Conservation (phyloP, 1,140 invertebrate species). For the Pseudomyrmex dendroicus region DNA sequence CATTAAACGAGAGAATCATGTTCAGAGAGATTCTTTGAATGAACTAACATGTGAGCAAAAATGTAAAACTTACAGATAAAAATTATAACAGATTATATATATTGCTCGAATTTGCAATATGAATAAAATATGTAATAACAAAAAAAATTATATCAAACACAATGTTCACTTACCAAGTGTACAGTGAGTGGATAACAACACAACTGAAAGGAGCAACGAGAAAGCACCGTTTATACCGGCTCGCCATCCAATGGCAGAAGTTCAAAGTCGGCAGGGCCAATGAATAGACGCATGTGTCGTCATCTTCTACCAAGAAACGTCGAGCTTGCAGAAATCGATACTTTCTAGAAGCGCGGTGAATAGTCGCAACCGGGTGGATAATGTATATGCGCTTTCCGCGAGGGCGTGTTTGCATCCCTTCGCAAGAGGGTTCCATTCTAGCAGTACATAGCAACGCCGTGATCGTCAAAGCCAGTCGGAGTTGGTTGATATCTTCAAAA, state of each 20-base stretch:
- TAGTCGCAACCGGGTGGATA: background rate
- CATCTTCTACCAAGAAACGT: conserved; percentile 64
- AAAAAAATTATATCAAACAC: background rate
- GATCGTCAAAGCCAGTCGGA: too few species aligned
- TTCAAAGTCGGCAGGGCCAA: conserved; percentile 66
- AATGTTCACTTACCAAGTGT: conserved; percentile 78
- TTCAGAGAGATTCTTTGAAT: background rate
- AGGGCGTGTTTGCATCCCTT: background rate
- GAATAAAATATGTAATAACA: background rate
- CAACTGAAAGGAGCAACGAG: conserved; percentile 76
- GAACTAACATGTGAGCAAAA: background rate
- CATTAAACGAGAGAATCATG: background rate
- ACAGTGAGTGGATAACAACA: conserved; percentile 78
- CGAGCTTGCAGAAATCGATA: conserved; percentile 71
- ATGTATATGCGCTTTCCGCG: background rate
- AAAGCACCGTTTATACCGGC: conserved; percentile 78
- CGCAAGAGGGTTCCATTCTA: too few species aligned
- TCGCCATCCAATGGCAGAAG: conserved; percentile 68
- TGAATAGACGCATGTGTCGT: conserved; percentile 61
- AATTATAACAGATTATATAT: background rate
- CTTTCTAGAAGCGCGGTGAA: conserved; percentile 44
- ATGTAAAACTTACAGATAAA: background rate
- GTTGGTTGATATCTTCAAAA: background rate
- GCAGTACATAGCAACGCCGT: too few species aligned
- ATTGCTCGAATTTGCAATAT: background rate